These are phyloP conservation scores for Noctua janthina DNA, from an alignment of 2,888 invertebrate genomes.

Conservation along the genomic window DNA sequence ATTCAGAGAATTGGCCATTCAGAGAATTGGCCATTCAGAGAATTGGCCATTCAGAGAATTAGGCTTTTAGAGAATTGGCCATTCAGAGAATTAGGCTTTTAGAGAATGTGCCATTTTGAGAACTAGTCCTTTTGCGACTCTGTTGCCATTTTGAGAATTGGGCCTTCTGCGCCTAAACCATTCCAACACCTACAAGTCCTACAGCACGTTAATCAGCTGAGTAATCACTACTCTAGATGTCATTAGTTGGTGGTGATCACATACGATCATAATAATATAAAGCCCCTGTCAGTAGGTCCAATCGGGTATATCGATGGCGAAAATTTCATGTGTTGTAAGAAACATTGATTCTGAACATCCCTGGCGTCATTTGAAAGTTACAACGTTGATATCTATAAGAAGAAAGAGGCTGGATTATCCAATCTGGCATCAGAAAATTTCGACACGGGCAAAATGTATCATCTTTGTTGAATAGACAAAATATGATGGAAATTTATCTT, in stretches of 20 bases:
- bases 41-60: too few relatives aligned
- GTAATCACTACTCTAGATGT: too few relatives aligned
- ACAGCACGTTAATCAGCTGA: not conserved
- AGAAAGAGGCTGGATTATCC: too few relatives aligned
- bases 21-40: too few relatives aligned
- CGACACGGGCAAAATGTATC: not conserved
- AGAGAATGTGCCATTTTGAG: too few relatives aligned
- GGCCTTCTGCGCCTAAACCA: too few relatives aligned
- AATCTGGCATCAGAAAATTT: not conserved
- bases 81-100: too few relatives aligned
- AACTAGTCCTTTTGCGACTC: too few relatives aligned
- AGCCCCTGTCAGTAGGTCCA: not conserved
- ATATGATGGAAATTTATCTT: not conserved
- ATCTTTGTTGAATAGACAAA: not conserved
- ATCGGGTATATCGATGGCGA: not conserved
- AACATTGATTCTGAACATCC: not conserved
- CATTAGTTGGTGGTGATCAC: not conserved
- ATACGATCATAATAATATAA: not conserved
- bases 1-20: too few relatives aligned
- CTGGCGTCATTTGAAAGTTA: not conserved
- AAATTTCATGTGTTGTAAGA: not conserved
- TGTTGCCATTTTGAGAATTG: too few relatives aligned
- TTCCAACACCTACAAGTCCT: not conserved
- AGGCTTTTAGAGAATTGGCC: too few relatives aligned
- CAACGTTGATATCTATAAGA: too few relatives aligned